A percentile compares a stretch with the other conserved stretches of the same genome.
phyloP scores from a whole-genome alignment of 2,888 invertebrate species.

The Plemyria rubiginata region DNA sequence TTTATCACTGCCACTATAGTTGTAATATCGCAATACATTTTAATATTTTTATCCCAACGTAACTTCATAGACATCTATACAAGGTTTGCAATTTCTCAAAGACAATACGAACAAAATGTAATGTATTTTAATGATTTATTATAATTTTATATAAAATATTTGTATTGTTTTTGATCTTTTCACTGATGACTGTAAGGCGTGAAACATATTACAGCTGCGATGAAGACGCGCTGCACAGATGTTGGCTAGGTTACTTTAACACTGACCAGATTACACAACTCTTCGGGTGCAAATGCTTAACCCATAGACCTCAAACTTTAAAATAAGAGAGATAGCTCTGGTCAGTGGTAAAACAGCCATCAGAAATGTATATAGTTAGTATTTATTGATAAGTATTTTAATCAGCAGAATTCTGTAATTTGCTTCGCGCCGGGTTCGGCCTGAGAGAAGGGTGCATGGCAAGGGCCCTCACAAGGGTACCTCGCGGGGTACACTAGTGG shows the following conservation, averaged over 20 bases:
- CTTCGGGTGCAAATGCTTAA: background rate
- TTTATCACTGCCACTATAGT: conserved; percentile 79
- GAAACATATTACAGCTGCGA: conserved; percentile 76
- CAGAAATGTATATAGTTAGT: conserved; percentile 75
- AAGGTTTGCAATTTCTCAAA: conserved; percentile 8
- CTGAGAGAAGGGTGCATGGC: conserved; percentile 32
- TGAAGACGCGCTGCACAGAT: conserved; percentile 45
- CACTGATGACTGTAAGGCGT: conserved; percentile 63
- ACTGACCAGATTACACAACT: conserved; percentile 23
- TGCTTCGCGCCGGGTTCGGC: conserved; percentile 73
- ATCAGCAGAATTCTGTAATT: conserved; percentile 73
- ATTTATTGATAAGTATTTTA: conserved; percentile 75
- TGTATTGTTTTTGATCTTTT: conserved; percentile 42
- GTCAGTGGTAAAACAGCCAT: conserved; percentile 24
- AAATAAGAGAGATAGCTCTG: conserved; percentile 20
- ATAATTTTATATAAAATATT: conserved; percentile 31
- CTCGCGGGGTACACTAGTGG: conserved; percentile 45
- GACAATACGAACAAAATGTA: conserved; percentile 12
- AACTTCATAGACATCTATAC: background rate
- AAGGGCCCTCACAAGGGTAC: conserved; percentile 29
- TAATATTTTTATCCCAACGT: conserved; percentile 9
- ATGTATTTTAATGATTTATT: conserved; percentile 22
- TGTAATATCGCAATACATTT: conserved; percentile 50
- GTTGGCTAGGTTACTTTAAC: conserved; percentile 14
- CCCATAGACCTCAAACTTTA: background rate